Evolutionary conservation across 2,888 invertebrate genomes (phyloP).

Genomic region (Polietes domitor): DNA sequence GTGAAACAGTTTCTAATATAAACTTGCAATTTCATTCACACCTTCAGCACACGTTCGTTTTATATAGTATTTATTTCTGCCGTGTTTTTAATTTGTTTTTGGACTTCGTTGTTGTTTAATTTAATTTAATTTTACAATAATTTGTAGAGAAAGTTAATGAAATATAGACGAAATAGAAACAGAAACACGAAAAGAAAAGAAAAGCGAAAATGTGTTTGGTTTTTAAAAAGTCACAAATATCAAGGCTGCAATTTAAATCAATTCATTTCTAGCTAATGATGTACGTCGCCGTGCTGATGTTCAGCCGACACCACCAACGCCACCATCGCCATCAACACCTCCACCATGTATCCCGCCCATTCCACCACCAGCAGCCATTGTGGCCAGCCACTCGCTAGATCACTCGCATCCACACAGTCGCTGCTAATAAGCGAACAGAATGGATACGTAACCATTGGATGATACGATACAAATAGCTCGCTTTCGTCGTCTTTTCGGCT

Average conservation of each 20-base stretch:
- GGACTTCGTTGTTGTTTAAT: background rate
- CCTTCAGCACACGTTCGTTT: conserved; percentile 21
- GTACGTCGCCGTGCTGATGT: background rate
- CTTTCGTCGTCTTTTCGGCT: background rate
- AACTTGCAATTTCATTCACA: conserved; percentile 56
- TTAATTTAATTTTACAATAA: background rate
- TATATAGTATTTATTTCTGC: background rate
- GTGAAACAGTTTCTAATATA: conserved; percentile 9
- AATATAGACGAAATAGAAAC: background rate
- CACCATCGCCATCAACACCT: background rate
- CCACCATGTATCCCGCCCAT: background rate
- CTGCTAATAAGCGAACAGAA: conserved; percentile 46
- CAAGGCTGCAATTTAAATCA: conserved; percentile 46
- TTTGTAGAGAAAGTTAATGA: conserved; percentile 42
- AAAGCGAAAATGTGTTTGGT: background rate
- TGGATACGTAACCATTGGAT: conserved; percentile 20
- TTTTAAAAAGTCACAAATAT: conserved; percentile 8
- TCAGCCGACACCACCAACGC: background rate
- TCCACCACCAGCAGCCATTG: background rate
- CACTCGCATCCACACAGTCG: background rate
- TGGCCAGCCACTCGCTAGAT: background rate
- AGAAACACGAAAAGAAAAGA: conserved; percentile 12
- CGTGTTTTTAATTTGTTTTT: background rate
- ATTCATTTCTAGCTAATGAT: conserved; percentile 25
- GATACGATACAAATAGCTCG: conserved; percentile 12